A percentile compares a stretch with the other conserved stretches of the same genome.
Evolutionary conservation across 2,797 vertebrate genomes (phyloP).

Genomic region (Bucorvus abyssinicus): DNA sequence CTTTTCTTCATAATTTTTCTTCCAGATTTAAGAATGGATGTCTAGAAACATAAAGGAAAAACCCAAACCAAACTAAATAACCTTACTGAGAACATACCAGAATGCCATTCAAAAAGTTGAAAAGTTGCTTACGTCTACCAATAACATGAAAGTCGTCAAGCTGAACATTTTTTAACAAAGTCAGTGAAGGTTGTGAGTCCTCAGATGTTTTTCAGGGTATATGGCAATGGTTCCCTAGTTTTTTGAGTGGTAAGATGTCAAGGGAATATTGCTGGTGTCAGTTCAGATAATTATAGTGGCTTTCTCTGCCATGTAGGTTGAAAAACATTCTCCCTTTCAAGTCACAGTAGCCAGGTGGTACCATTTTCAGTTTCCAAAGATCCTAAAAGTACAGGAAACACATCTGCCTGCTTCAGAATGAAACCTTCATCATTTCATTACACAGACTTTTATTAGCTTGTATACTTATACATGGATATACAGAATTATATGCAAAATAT

Average conservation of each 20-base stretch:
- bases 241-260: background rate
- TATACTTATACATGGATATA: background rate
- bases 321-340: background rate
- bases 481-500: background rate
- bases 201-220: background rate
- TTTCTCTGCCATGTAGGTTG: background rate
- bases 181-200: background rate
- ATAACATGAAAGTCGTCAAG: background rate
- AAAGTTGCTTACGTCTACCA: background rate
- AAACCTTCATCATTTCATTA: background rate
- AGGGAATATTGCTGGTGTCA: background rate
- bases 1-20: background rate
- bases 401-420: background rate
- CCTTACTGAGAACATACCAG: background rate
- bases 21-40: background rate
- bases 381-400: background rate
- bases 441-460: background rate
- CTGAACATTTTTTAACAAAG: background rate
- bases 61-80: fast-evolving
- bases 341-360: background rate
- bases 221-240: background rate
- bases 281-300: background rate
- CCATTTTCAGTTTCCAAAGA: background rate
- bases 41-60: background rate
- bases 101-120: background rate